These are phyloP conservation scores for Eucidaris tribuloides DNA, from an alignment of 35 echinoderm and acorn worm species.

Conservation along the genomic window DNA sequence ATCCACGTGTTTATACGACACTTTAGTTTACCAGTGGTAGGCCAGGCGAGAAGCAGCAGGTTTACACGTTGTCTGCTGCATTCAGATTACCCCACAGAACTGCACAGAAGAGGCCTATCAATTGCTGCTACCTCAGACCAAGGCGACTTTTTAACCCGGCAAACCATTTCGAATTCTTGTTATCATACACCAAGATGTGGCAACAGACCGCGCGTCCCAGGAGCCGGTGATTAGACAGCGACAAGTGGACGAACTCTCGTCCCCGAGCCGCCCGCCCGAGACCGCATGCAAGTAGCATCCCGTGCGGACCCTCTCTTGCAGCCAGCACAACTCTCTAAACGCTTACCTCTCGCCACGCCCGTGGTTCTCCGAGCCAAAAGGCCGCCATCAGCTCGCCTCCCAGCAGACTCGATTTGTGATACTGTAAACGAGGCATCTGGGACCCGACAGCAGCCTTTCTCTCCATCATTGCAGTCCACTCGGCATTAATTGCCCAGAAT, in stretches of 20 bases:
- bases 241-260: slow-evolving; percentile 19
- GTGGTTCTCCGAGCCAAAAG: slow-evolving; percentile 30
- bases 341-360: slow-evolving; percentile 27
- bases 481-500: slow-evolving; percentile 30
- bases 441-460: background rate
- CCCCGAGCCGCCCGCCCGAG: slow-evolving; percentile 18
- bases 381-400: slow-evolving; percentile 1
- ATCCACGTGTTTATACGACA: background rate
- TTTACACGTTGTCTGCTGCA: background rate
- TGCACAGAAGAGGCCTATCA: background rate
- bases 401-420: slow-evolving; percentile 15
- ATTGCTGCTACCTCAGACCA: slow-evolving; percentile 14
- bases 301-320: background rate
- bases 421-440: slow-evolving; percentile 16
- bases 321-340: slow-evolving; percentile 24
- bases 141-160: slow-evolving; percentile 12
- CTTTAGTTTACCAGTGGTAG: background rate
- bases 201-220: slow-evolving; percentile 27
- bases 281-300: slow-evolving; percentile 30
- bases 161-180: background rate
- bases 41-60: background rate
- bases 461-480: background rate
- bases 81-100: slow-evolving; percentile 33
- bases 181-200: slow-evolving; percentile 1
- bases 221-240: slow-evolving; percentile 29